Evolutionary conservation across 2,888 invertebrate species (phyloP), one percentile per base, ranked within the genome.

Genomic region (Brachypalpus laphriformis): DNA sequence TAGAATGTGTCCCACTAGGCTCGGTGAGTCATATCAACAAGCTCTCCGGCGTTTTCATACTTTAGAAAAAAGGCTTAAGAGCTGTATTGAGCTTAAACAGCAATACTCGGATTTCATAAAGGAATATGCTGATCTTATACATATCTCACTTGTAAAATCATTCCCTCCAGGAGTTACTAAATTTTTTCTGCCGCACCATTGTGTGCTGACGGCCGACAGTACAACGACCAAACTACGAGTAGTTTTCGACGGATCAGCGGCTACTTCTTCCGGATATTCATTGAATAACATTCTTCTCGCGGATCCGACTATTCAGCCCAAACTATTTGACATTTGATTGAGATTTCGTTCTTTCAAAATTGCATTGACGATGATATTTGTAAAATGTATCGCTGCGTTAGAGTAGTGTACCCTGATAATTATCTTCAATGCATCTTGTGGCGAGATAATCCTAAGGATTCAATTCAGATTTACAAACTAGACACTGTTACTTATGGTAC

Each of bases 221-320:
- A 49, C 71, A 18, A 49, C 59, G 1, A 72, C 49, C 1, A 59
- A 72, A 61, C 22, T 72, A 25, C 16, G 59, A 18, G 47, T 59
- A 6, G 57, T 59, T 14, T 59, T 49, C 14, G 68, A 70, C n/a
- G 68, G 42, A 16, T 70, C 68, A 31, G 40, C 42, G 16, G 14
- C 6, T 34, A 47, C 34, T n/a, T 20, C 47, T 34, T 47, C 34
- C 25, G 57, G 49, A 71, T 34, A 34, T 82, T n/a, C n/a, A n/a
- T n/a, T n/a, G n/a, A n/a, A n/a, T n/a, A n/a, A n/a, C n/a, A n/a
- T n/a, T 11, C 63, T 78, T 5, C 68, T 72, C 22, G 47, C 68
- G 6, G 63, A 66, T 8, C 76, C 80, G n/a, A 59, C 72, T 8
- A 86, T 85, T 57, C 82, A 85, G 45, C 72, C 75, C 0, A 86